Base-by-base conservation (phyloP, 2,113 vertebrate species). In the Channa argus region DNA sequence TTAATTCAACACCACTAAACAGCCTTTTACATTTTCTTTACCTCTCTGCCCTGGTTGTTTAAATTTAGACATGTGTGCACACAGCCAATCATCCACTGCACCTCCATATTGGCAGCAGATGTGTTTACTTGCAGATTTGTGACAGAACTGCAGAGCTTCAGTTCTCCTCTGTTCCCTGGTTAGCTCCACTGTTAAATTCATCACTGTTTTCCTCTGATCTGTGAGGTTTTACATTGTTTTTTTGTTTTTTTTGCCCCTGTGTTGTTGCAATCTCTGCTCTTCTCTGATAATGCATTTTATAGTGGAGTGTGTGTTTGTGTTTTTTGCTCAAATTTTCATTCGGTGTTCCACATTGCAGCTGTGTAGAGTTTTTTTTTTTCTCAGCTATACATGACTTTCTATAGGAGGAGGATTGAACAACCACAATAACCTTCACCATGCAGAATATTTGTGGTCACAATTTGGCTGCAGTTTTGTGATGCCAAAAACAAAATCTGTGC, bases 71-170 rank as follows among this genome's bases (percentile, higher is more conserved):
- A 45, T 9, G 3, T 49, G 36, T 65, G 34, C 37, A 63, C 38
- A 33, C 47, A 46, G 13, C 34, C 33, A 71, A 10, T 62, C 58
- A 75, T 37, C 62, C 41, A 13, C 36, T 61, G 53, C 53, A n/a
- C 61, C 66, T 58, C 47, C 79, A 82, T 63, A 54, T 51, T 84
- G 71, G 73, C 68, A 58, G 72, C 87, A 86, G 77, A 86, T 88
- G 85, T 79, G 63, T 56, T 67, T 77, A 59, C 47, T 52, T 36
- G 52, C 68, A 63, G 73, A 50, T 63, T 79, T 70, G 34, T 62
- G 51, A 75, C 77, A 74, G 9, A 7, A 58, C 62, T 41, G 61
- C 67, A 52, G 14, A 62, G 72, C 70, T 15, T 67, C 50, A 58
- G 58, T 41, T 72, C 55, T 60, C 74, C 74, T 83, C 56, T 47